A percentile compares a stretch with the other conserved stretches of the same genome.
Evolutionary conservation across 1,140 invertebrate genomes (phyloP).

Genomic region (Bombus consobrinus): DNA sequence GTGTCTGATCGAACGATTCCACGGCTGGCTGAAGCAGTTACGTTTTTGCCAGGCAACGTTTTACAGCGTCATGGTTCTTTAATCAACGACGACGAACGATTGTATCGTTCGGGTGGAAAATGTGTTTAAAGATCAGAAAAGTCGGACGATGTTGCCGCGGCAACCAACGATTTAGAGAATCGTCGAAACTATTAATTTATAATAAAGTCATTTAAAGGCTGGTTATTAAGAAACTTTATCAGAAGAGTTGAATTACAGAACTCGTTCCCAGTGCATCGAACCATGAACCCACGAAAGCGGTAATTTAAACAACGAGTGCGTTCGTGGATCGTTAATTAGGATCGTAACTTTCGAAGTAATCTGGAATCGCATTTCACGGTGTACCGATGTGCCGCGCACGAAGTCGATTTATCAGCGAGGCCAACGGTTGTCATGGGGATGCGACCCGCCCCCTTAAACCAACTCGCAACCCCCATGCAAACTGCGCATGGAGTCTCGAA

Average conservation of each 20-base stretch:
- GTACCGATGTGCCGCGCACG: constrained; percentile 66
- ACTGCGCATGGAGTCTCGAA: constrained; percentile 60
- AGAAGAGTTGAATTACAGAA: constrained; percentile 57
- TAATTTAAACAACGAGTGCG: constrained; percentile 63
- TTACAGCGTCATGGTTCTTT: constrained; percentile 46
- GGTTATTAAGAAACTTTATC: constrained; percentile 54
- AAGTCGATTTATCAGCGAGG: constrained; percentile 71
- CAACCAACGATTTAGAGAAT: background rate
- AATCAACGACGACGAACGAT: constrained; percentile 38
- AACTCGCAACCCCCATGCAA: constrained; percentile 57
- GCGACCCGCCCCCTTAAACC: constrained; percentile 69
- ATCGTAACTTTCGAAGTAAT: constrained; percentile 67
- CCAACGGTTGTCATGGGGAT: constrained; percentile 78
- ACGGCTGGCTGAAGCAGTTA: constrained; percentile 32
- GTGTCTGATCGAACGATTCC: constrained; percentile 47
- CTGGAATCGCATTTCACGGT: constrained; percentile 68
- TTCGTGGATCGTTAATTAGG: constrained; percentile 67
- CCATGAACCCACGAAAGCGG: constrained; percentile 60
- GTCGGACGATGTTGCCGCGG: background rate
- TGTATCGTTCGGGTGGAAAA: background rate
- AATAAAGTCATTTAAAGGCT: constrained; percentile 20
- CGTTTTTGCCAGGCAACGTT: constrained; percentile 24
- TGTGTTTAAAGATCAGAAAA: background rate
- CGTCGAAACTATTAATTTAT: constrained; percentile 32
- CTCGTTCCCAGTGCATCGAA: constrained; percentile 44